A percentile compares a stretch with the other conserved stretches of the same genome.
These are phyloP conservation scores for Tenthredo amoena DNA, from an alignment of 2,888 invertebrate genomes.

Conservation along the genomic window DNA sequence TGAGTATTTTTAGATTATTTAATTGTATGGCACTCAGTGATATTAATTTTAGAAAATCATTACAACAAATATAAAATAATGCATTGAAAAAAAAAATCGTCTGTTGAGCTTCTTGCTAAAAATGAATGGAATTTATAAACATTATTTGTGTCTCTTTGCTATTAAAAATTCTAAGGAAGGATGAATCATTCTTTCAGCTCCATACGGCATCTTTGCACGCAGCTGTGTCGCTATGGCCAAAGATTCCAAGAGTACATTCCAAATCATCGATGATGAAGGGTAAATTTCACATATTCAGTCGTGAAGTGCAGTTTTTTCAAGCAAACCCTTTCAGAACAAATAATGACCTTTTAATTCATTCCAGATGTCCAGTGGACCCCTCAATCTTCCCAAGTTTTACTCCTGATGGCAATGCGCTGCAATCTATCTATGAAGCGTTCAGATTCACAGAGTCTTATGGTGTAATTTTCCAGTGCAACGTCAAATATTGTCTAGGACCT, in stretches of 20 bases:
- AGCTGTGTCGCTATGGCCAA: constrained; percentile 98
- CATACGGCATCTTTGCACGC: constrained; percentile 96
- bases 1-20: not conserved
- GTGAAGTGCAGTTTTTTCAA: constrained; percentile 16
- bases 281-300: constrained; percentile 68
- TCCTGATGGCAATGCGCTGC: constrained; percentile 93
- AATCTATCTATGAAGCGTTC: constrained; percentile 96
- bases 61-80: not conserved
- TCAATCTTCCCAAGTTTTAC: constrained; percentile 96
- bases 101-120: not conserved
- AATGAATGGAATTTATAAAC: not conserved
- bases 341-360: not conserved
- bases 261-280: constrained; percentile 97
- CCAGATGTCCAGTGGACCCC: constrained; percentile 93
- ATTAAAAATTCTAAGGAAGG: not conserved
- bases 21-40: not conserved
- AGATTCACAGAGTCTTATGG: constrained; percentile 97
- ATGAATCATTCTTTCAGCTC: constrained; percentile 83
- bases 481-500: constrained; percentile 96
- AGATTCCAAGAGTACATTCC: constrained; percentile 97
- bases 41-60: not conserved
- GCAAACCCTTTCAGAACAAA: constrained; percentile 41
- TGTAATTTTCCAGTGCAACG: constrained; percentile 98
- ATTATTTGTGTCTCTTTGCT: not conserved
- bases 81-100: not conserved